Conservation (phyloP, 1,140 invertebrate species). For the Arctopsyche grandis region DNA sequence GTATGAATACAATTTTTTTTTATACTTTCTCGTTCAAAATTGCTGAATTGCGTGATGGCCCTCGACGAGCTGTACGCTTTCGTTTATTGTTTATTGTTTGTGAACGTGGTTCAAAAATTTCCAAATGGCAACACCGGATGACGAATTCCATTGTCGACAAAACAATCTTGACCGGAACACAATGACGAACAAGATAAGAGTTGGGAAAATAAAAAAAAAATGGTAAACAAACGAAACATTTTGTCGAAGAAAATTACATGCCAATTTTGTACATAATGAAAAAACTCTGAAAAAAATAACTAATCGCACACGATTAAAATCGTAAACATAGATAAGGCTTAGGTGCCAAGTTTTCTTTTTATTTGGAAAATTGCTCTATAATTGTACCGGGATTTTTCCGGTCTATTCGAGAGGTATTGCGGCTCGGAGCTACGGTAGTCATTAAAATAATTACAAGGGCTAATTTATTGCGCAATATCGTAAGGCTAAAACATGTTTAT, state of each 20-base stretch:
- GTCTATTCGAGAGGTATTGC: background rate
- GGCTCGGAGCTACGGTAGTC: slow-evolving; percentile 18
- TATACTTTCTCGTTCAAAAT: background rate
- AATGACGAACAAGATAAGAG: slow-evolving; percentile 8
- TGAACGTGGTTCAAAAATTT: slow-evolving; percentile 19
- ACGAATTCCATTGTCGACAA: slow-evolving; percentile 23
- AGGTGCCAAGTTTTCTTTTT: too few relatives aligned
- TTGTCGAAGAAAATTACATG: too few relatives aligned
- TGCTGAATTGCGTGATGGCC: background rate
- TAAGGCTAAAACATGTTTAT: background rate
- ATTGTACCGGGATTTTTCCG: too few relatives aligned
- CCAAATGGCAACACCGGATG: slow-evolving; percentile 8
- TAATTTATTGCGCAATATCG: slow-evolving; percentile 37
- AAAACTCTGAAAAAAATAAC: too few relatives aligned
- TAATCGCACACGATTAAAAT: too few relatives aligned
- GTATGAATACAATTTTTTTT: too few relatives aligned
- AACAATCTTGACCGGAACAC: slow-evolving; percentile 9
- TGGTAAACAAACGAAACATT: too few relatives aligned
- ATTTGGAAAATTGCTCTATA: too few relatives aligned
- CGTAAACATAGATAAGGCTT: too few relatives aligned
- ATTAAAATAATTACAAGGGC: slow-evolving; percentile 43
- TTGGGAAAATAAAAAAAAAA: background rate
- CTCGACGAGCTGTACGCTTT: background rate
- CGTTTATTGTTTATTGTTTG: slow-evolving; percentile 27
- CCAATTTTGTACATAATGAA: too few relatives aligned